Percentiles rank a stretch among this genome's conserved stretches.
Conservation (phyloP, 2,797 vertebrate species). For the Centropyge bicolor region DNA sequence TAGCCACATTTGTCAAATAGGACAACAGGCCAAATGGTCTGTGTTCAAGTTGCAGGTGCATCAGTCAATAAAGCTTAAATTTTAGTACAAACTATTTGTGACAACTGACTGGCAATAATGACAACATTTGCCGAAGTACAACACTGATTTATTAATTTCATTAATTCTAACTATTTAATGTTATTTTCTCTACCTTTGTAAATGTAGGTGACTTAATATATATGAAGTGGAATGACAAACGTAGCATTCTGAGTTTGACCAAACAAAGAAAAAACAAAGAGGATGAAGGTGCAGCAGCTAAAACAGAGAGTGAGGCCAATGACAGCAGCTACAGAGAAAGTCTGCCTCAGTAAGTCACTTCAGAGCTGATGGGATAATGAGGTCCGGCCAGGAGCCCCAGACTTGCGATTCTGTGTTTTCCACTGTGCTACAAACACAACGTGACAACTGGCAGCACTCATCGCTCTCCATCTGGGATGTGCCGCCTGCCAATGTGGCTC, state of each 20-base stretch:
- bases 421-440: conserved; percentile 62
- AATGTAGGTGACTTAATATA: neutral
- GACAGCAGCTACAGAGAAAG: conserved; percentile 18
- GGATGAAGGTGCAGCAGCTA: conserved; percentile 8
- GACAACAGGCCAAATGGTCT: neutral
- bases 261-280: neutral
- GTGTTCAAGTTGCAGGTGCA: neutral
- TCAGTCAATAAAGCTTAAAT: neutral
- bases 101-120: neutral
- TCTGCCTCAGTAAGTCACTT: conserved; percentile 71
- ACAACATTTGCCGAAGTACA: neutral
- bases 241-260: neutral
- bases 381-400: conserved; percentile 61
- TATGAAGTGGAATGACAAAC: neutral
- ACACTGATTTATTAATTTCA: neutral
- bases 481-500: conserved; percentile 56
- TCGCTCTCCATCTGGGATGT: conserved; percentile 57
- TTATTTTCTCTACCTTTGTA: neutral
- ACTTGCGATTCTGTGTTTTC: conserved; percentile 62
- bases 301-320: conserved; percentile 13
- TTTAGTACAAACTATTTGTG: neutral
- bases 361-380: conserved; percentile 77
- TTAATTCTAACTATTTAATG: neutral
- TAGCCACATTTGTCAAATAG: neutral
- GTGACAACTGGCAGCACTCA: conserved; percentile 67